phyloP scores from a whole-genome alignment of 2,113 vertebrate genomes.

The Ptyas mucosa region DNA sequence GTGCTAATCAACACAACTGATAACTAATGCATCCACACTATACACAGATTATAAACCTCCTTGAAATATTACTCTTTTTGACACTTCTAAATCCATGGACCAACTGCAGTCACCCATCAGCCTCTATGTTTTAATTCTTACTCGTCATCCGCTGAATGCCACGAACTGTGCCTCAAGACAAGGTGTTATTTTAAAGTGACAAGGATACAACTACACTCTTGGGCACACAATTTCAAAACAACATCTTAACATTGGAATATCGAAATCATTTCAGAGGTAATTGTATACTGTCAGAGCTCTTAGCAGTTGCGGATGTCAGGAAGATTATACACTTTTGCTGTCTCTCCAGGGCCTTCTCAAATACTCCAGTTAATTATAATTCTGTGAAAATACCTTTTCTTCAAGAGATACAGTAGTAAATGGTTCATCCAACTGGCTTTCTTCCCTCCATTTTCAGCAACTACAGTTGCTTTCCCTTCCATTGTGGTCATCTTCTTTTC shows the following conservation, averaged over 20 bases:
- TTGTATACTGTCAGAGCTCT: neutral
- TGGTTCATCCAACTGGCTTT: conserved; percentile 6
- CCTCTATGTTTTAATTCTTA: neutral
- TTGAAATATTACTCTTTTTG: neutral
- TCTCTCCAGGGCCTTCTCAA: conserved; percentile 22
- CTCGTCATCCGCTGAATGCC: neutral
- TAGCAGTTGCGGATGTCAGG: neutral
- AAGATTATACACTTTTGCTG: conserved; percentile 9
- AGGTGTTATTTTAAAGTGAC: neutral
- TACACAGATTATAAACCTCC: neutral
- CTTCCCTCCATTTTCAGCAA: conserved; percentile 30
- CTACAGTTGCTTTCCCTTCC: neutral
- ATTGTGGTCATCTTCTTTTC: conserved; percentile 10
- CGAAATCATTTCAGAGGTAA: neutral
- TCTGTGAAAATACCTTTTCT: conserved; percentile 2
- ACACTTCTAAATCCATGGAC: neutral
- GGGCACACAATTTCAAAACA: neutral
- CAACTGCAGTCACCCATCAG: neutral
- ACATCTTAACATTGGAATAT: neutral
- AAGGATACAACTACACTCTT: neutral
- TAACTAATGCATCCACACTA: neutral
- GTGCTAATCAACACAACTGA: neutral
- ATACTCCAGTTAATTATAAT: conserved; percentile 6
- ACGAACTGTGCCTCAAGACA: neutral
- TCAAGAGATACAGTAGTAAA: conserved; percentile 5